Evolutionary conservation across 2,113 vertebrate genomes (phyloP).

Genomic region (Ptilorrhoa leucosticta): DNA sequence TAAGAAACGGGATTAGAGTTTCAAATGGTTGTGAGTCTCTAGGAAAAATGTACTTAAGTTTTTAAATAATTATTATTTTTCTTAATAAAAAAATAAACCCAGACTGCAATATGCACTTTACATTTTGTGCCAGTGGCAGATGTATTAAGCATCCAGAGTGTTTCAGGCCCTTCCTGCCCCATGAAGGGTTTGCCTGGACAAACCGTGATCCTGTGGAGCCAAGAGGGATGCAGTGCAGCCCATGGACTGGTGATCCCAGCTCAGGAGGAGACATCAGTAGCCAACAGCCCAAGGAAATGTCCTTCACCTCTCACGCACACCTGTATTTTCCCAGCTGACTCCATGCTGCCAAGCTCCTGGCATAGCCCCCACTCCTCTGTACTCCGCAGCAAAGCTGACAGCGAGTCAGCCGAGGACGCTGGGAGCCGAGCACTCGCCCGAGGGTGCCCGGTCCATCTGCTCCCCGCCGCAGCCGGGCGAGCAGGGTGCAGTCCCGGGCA

Average conservation of each 20-base stretch:
- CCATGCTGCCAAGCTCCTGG: background rate
- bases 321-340: background rate
- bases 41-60: background rate
- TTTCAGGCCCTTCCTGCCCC: background rate
- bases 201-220: rapidly evolving
- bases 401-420: rapidly evolving
- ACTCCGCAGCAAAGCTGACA: background rate
- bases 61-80: background rate
- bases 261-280: background rate
- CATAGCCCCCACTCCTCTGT: rapidly evolving
- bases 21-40: background rate
- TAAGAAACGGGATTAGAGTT: background rate
- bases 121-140: background rate
- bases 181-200: background rate
- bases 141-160: background rate
- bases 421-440: rapidly evolving
- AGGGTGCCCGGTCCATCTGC: background rate
- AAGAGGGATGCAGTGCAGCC: background rate
- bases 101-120: background rate
- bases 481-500: background rate
- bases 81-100: background rate
- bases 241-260: rapidly evolving
- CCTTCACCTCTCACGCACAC: background rate
- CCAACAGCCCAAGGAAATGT: background rate
- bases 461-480: rapidly evolving